These are phyloP conservation scores for Ancistrus triradiatus DNA, from an alignment of 2,113 vertebrate genomes.

Conservation along the genomic window DNA sequence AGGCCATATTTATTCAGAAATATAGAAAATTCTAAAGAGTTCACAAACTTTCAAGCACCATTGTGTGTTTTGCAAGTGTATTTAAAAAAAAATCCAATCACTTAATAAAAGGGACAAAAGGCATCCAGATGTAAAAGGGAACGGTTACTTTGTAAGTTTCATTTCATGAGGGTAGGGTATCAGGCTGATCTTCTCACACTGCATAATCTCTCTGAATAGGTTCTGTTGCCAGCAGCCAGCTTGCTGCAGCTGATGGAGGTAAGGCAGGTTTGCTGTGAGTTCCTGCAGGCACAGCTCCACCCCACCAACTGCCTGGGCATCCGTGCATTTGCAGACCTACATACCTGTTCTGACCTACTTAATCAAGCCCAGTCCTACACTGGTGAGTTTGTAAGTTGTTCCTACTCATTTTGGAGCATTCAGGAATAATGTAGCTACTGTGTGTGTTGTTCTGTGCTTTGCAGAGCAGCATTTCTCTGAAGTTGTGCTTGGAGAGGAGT, in stretches of 20 bases:
- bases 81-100: too few relatives aligned
- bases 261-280: slow-evolving; percentile 90
- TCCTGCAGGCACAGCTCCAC: slow-evolving; percentile 91
- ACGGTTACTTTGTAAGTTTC: too few relatives aligned
- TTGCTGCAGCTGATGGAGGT: slow-evolving; percentile 93
- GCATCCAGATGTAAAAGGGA: too few relatives aligned
- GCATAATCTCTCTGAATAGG: slow-evolving; percentile 62
- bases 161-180: too few relatives aligned
- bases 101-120: too few relatives aligned
- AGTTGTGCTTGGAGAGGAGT: slow-evolving; percentile 95
- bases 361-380: slow-evolving; percentile 86
- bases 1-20: too few relatives aligned
- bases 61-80: too few relatives aligned
- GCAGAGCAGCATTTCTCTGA: slow-evolving; percentile 96
- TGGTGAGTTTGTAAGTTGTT: slow-evolving; percentile 67
- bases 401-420: neutral
- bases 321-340: slow-evolving; percentile 89
- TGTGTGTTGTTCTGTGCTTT: slow-evolving; percentile 50
- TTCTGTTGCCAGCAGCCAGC: slow-evolving; percentile 88
- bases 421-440: slow-evolving; percentile 5
- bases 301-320: slow-evolving; percentile 95
- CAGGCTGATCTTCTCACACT: neutral
- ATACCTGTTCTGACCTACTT: slow-evolving; percentile 86
- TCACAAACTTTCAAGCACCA: too few relatives aligned
- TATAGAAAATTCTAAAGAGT: too few relatives aligned